Conservation (phyloP, 2,113 vertebrate species). For the Chinchilla lanigera region DNA sequence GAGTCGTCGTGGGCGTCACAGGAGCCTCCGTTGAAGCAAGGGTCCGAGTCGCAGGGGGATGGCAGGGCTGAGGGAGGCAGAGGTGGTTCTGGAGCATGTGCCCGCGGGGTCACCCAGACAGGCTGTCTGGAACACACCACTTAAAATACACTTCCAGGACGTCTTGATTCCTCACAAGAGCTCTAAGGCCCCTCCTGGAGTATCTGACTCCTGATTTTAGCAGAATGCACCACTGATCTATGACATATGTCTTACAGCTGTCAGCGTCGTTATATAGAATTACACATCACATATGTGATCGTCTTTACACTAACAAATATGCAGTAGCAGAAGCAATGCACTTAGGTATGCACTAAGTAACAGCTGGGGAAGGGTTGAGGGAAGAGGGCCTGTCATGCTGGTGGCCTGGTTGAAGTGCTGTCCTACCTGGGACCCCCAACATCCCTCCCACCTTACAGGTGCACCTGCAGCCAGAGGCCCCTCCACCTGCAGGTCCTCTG, state of each 20-base stretch:
- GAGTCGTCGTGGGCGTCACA: conserved; percentile 92
- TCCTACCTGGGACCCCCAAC: too few species aligned
- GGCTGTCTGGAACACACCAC: neutral
- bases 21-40: conserved; percentile 96
- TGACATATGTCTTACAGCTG: neutral
- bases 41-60: conserved; percentile 96
- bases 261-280: accelerated
- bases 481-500: too few species aligned
- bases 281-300: accelerated
- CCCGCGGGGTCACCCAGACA: neutral
- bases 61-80: conserved; percentile 92
- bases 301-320: accelerated
- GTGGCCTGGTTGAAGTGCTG: neutral
- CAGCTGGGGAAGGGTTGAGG: neutral
- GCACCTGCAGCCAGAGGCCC: neutral
- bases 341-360: too few species aligned
- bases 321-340: neutral
- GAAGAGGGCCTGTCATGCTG: accelerated
- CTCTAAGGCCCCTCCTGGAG: neutral
- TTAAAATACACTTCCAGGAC: neutral
- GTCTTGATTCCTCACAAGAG: neutral
- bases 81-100: neutral
- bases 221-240: neutral
- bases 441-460: accelerated
- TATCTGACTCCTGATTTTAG: neutral